A percentile compares a stretch with the other conserved stretches of the same genome.
Evolutionary conservation across 1,140 invertebrate species (phyloP).

Genomic region (Cherax quadricarinatus): DNA sequence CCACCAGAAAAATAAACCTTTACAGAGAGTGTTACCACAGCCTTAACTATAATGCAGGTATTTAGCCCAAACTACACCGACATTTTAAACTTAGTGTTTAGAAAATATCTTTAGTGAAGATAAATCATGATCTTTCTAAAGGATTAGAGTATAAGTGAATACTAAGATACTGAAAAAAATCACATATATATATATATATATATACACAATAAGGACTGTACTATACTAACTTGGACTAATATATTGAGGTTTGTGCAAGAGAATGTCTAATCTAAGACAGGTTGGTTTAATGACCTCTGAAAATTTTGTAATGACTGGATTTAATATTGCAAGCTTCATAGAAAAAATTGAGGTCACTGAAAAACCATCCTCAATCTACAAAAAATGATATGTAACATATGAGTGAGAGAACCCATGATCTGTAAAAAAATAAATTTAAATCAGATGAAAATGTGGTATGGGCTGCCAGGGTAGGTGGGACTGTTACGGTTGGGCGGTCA

Average conservation of each 20-base stretch:
- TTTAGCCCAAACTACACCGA: slow-evolving; percentile 45
- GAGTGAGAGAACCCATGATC: slow-evolving; percentile 19
- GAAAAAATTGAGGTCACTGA: not conserved
- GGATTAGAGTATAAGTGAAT: not conserved
- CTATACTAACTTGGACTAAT: slow-evolving; percentile 25
- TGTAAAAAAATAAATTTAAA: slow-evolving; percentile 5
- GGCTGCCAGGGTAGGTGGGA: slow-evolving; percentile 22
- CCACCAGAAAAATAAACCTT: slow-evolving; percentile 56
- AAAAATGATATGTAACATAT: slow-evolving; percentile 1
- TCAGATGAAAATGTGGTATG: slow-evolving; percentile 11
- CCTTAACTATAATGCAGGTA: slow-evolving; percentile 29
- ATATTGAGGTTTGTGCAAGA: slow-evolving; percentile 43
- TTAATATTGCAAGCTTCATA: not conserved
- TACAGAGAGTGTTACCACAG: slow-evolving; percentile 34
- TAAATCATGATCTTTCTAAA: slow-evolving; percentile 3
- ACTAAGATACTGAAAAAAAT: not conserved
- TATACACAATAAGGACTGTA: not conserved
- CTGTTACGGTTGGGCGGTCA: slow-evolving; percentile 53
- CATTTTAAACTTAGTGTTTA: not conserved
- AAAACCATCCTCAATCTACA: slow-evolving; percentile 18
- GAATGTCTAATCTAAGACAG: slow-evolving; percentile 1
- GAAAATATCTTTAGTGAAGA: not conserved
- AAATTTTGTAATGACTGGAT: not conserved
- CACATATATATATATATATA: not conserved
- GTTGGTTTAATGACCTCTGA: slow-evolving; percentile 10